These are phyloP conservation scores for Nesoenas mayeri DNA, from an alignment of 2,113 vertebrate species.

Conservation along the genomic window DNA sequence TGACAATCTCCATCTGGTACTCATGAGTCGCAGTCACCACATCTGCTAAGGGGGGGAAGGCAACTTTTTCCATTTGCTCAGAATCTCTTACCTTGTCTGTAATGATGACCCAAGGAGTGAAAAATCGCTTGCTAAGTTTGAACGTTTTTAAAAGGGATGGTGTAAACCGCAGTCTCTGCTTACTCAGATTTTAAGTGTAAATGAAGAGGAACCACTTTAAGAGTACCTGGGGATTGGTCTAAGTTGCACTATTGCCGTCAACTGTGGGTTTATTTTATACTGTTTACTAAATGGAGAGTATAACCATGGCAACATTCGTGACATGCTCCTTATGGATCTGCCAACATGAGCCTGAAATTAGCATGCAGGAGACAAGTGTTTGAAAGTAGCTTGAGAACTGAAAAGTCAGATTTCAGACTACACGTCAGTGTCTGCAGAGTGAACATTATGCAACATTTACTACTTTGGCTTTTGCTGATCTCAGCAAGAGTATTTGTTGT, in stretches of 20 bases:
- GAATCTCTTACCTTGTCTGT: neutral
- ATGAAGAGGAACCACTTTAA: neutral
- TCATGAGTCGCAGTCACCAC: neutral
- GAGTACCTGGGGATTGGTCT: neutral
- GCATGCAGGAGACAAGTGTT: neutral
- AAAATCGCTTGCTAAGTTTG: neutral
- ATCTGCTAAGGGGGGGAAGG: neutral
- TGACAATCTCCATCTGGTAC: slow-evolving; percentile 4
- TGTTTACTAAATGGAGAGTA: slow-evolving; percentile 37
- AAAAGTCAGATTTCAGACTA: neutral
- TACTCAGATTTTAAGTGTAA: neutral
- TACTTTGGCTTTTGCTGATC: neutral
- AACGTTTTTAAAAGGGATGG: neutral
- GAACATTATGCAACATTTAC: neutral
- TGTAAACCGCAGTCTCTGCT: neutral
- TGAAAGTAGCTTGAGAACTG: neutral
- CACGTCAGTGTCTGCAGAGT: neutral
- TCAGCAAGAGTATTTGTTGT: neutral
- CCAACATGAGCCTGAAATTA: neutral
- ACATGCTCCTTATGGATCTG: neutral
- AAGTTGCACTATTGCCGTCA: neutral
- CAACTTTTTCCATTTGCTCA: neutral
- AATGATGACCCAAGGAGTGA: neutral
- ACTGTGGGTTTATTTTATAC: neutral
- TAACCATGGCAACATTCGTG: neutral